phyloP scores from a whole-genome alignment of 1,140 invertebrate species.

The Drosophila grimshawi region DNA sequence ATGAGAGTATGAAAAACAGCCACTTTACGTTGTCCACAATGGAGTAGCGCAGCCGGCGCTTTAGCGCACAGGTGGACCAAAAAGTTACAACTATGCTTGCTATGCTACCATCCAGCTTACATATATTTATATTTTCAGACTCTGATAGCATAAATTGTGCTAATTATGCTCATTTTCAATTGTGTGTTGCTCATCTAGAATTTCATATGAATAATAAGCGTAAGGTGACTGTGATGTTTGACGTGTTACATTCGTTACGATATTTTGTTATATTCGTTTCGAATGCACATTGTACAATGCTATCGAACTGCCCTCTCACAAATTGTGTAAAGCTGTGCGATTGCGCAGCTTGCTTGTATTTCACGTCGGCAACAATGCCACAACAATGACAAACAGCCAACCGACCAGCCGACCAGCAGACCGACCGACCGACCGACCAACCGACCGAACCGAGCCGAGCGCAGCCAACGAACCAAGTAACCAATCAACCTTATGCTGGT shows the following conservation, averaged over 20 bases:
- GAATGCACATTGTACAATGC: too few relatives aligned
- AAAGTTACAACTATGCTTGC: background rate
- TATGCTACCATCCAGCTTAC: too few relatives aligned
- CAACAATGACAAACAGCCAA: conserved; percentile 72
- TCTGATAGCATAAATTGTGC: too few relatives aligned
- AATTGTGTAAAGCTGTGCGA: conserved; percentile 72
- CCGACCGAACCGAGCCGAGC: conserved; percentile 13
- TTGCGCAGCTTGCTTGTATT: conserved; percentile 75
- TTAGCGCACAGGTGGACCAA: conserved; percentile 3
- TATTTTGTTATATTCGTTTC: too few relatives aligned
- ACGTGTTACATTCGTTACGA: too few relatives aligned
- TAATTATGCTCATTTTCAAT: too few relatives aligned
- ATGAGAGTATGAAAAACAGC: conserved; percentile 27
- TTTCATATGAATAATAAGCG: too few relatives aligned
- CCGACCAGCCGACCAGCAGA: conserved; percentile 37
- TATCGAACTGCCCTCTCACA: conserved; percentile 41
- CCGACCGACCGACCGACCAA: conserved; percentile 10
- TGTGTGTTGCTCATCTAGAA: too few relatives aligned
- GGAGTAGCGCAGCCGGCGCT: conserved; percentile 21
- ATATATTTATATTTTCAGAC: too few relatives aligned
- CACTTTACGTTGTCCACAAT: conserved; percentile 49
- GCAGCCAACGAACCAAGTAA: conserved; percentile 11
- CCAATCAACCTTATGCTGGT: conserved; percentile 62
- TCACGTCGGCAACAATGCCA: conserved; percentile 75
- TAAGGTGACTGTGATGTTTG: too few relatives aligned